Conservation (phyloP, 2,113 vertebrate species). For the Mohoua ochrocephala region DNA sequence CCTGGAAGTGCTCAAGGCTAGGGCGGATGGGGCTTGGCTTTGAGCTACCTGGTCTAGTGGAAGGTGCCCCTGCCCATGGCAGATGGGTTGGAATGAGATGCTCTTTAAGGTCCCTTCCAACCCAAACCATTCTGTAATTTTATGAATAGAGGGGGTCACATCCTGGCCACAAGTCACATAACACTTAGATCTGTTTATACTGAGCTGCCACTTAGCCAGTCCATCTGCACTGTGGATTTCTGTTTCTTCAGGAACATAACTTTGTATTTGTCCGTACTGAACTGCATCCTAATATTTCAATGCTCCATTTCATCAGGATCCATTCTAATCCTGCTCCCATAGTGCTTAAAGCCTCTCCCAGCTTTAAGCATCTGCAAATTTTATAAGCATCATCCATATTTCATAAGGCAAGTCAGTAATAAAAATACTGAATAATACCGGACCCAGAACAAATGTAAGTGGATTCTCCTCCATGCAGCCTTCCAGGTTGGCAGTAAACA, state of each 20-base stretch:
- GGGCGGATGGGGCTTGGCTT: too few species aligned
- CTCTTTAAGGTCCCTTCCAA: neutral
- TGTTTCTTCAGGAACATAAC: neutral
- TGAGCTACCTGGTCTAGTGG: neutral
- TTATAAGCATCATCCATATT: slow-evolving; percentile 45
- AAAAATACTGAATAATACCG: neutral
- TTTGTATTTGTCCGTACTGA: neutral
- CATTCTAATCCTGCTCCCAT: neutral
- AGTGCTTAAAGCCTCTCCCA: neutral
- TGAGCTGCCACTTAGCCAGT: neutral
- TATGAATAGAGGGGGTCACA: neutral
- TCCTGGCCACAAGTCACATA: neutral
- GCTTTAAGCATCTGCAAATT: slow-evolving; percentile 19
- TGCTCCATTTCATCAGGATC: neutral
- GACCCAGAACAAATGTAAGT: neutral
- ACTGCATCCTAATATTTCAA: neutral
- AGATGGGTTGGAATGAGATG: neutral
- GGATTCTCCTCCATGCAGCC: neutral
- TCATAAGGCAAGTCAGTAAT: slow-evolving; percentile 34
- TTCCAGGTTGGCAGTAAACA: neutral
- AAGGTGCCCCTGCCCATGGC: neutral
- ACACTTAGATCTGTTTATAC: neutral
- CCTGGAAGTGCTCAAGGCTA: neutral
- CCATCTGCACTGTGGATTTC: neutral
- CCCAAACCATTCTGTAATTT: neutral